Conservation (phyloP, 1,140 invertebrate genomes). For the Cydia fagiglandana region DNA sequence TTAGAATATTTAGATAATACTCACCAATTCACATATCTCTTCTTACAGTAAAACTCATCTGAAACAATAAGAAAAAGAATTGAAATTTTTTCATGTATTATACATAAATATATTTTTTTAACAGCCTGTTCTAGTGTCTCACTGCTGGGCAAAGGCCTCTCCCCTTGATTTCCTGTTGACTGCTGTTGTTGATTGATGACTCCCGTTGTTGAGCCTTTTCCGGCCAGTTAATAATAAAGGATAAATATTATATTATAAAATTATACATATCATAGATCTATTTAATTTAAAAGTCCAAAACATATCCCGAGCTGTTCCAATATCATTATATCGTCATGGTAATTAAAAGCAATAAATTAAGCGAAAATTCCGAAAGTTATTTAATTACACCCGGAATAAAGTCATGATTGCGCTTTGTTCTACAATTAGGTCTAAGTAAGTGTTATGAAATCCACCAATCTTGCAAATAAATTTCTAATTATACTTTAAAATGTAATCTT, state of each 20-base stretch:
- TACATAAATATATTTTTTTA: too few species aligned
- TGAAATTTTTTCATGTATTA: neutral
- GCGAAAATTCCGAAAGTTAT: neutral
- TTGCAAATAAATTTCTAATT: slow-evolving; percentile 16
- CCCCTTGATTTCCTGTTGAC: too few species aligned
- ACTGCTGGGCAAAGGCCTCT: too few species aligned
- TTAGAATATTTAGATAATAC: neutral
- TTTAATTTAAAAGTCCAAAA: too few species aligned
- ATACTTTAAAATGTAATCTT: neutral
- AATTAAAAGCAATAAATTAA: neutral
- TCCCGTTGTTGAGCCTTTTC: too few species aligned
- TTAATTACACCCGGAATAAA: neutral
- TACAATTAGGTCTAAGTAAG: slow-evolving; percentile 13
- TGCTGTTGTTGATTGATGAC: too few species aligned
- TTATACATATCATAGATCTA: too few species aligned
- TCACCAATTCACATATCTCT: slow-evolving; percentile 28
- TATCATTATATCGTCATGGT: neutral
- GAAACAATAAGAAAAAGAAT: neutral
- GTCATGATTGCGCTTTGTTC: neutral
- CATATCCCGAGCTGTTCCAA: neutral
- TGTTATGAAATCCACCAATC: neutral
- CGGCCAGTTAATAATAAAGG: too few species aligned
- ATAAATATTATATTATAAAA: too few species aligned
- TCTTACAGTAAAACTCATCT: slow-evolving; percentile 24
- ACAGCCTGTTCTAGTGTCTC: too few species aligned